Conservation (phyloP, 2,113 vertebrate genomes). For the human region DNA sequence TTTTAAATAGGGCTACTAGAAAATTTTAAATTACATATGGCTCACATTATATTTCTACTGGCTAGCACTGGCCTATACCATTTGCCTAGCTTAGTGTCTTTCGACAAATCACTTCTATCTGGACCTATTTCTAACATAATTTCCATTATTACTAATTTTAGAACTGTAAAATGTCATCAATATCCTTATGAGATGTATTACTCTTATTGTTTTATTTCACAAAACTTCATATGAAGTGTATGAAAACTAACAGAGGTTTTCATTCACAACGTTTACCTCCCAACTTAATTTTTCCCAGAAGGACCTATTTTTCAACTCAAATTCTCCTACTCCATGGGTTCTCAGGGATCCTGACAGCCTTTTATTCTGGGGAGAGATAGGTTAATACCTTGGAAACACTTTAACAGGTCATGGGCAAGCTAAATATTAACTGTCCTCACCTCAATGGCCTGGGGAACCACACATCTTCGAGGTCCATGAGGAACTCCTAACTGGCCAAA, state of each 20-base stretch:
- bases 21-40: not conserved
- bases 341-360: not conserved
- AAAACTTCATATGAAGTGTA: not conserved
- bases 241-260: not conserved
- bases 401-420: not conserved
- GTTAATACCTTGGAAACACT: not conserved
- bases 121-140: not conserved
- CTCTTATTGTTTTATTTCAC: not conserved
- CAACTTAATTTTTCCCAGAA: not conserved
- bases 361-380: not conserved
- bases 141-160: not conserved
- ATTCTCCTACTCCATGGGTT: not conserved
- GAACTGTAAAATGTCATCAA: constrained; percentile 14
- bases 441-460: constrained; percentile 85
- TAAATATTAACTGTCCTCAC: constrained; percentile 78
- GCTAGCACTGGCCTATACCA: not conserved
- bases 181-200: not conserved
- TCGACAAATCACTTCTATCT: not conserved
- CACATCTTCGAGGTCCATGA: constrained; percentile 77
- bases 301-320: constrained; percentile 21
- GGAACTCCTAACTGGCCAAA: constrained; percentile 93
- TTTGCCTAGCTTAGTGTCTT: not conserved
- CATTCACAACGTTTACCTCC: not conserved
- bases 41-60: not conserved
- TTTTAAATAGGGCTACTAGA: not conserved